phyloP scores from a whole-genome alignment of 1,140 invertebrate genomes.

The Bombyx mori region ASM3026992v2 NC_085117.1:12944001-12944500 shows the following conservation, averaged over 20 bases:
- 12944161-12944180: slow-evolving; percentile 42
- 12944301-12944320: slow-evolving; percentile 14
- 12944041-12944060: too few species aligned
- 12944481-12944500: too few species aligned
- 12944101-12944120: slow-evolving; percentile 45
- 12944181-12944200: slow-evolving; percentile 39
- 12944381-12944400: too few species aligned
- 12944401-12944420: too few species aligned
- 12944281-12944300: slow-evolving; percentile 65
- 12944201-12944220: slow-evolving; percentile 44
- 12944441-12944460: too few species aligned
- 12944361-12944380: too few species aligned
- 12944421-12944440: too few species aligned
- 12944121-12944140: slow-evolving; percentile 35
- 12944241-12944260: slow-evolving; percentile 49
- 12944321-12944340: neutral
- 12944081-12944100: slow-evolving; percentile 31
- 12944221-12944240: slow-evolving; percentile 23
- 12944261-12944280: slow-evolving; percentile 55
- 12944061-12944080: neutral
- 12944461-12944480: too few species aligned
- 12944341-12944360: neutral
- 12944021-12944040: too few species aligned
- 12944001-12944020: too few species aligned
- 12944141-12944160: slow-evolving; percentile 61